Percentiles rank a stretch among this genome's conserved stretches.
These are phyloP conservation scores for Pyrrhia umbra DNA, from an alignment of 2,888 invertebrate species.

Conservation along the genomic window DNA sequence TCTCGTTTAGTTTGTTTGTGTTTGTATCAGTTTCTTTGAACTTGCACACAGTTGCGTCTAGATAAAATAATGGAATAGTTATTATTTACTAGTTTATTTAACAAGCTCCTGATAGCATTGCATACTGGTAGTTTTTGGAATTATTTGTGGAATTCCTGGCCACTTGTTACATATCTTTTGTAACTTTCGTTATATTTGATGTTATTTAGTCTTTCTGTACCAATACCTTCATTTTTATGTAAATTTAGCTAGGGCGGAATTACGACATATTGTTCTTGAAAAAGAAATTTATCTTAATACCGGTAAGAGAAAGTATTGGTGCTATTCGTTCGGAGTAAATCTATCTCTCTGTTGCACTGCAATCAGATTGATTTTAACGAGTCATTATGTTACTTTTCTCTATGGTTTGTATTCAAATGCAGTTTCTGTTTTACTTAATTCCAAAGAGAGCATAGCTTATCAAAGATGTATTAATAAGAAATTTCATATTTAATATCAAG, in stretches of 20 bases:
- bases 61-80: background rate
- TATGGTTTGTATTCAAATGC: too few species aligned
- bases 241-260: background rate
- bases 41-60: background rate
- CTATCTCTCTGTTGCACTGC: too few species aligned
- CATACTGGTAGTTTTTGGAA: background rate
- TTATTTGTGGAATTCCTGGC: background rate
- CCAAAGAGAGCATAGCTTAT: too few species aligned
- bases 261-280: background rate
- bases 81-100: background rate
- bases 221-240: background rate
- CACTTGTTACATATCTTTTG: background rate
- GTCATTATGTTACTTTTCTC: too few species aligned
- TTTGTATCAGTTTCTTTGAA: background rate
- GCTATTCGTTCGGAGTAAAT: too few species aligned
- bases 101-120: background rate
- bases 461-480: background rate
- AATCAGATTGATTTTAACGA: too few species aligned
- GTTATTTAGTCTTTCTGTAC: background rate
- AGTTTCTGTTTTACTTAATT: too few species aligned
- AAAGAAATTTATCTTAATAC: too few species aligned
- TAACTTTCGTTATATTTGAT: background rate
- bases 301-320: too few species aligned
- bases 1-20: constrained; percentile 24
- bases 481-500: too few species aligned